Evolutionary conservation across 2,113 vertebrate species (phyloP).

Genomic region (Agapornis roseicollis): DNA sequence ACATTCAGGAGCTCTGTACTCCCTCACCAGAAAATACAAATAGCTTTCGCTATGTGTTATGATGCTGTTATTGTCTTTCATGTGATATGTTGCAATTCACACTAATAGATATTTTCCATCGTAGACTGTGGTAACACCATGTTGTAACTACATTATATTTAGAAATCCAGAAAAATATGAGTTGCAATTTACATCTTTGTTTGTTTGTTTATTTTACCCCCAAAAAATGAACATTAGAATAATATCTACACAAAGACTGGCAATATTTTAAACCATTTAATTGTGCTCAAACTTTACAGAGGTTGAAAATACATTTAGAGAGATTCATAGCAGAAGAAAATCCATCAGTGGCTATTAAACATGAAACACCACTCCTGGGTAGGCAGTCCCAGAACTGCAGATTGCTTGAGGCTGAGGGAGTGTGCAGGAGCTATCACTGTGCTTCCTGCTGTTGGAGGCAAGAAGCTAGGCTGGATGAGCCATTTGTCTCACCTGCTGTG

Average conservation of each 20-base stretch:
- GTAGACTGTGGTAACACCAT: neutral
- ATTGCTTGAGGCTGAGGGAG: neutral
- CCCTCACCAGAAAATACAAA: conserved; percentile 67
- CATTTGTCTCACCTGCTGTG: neutral
- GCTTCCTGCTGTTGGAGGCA: neutral
- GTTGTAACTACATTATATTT: neutral
- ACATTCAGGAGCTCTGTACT: conserved; percentile 50
- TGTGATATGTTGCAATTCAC: conserved; percentile 27
- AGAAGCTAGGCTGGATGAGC: neutral
- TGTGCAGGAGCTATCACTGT: neutral
- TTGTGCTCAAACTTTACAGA: neutral
- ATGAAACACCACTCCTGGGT: neutral
- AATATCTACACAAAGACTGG: neutral
- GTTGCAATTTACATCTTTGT: neutral
- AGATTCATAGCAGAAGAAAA: neutral
- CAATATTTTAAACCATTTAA: neutral
- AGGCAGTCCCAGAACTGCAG: neutral
- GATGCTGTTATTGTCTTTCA: conserved; percentile 24
- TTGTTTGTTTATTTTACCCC: neutral
- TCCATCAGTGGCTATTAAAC: neutral
- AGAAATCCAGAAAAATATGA: neutral
- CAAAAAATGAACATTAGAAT: neutral
- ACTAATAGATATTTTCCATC: conserved; percentile 25
- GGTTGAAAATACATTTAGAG: neutral
- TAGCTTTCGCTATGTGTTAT: conserved; percentile 39